Percentiles rank a stretch among this genome's conserved stretches.
Conservation (phyloP, 2,888 invertebrate species). For the Tiphia femorata region DNA sequence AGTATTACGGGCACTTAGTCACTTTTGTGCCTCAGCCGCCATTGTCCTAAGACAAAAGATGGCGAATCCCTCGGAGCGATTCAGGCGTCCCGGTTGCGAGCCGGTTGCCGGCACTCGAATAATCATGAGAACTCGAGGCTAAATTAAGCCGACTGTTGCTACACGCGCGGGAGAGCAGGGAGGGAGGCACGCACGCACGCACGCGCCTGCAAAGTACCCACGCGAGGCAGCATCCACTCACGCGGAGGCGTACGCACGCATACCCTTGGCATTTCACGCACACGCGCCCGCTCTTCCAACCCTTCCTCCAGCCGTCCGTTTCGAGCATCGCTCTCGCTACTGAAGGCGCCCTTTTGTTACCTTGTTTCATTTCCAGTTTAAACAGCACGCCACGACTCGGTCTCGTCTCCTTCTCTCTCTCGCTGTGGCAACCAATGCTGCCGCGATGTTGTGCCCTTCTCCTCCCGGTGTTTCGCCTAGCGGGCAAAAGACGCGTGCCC, state of each 20-base stretch:
- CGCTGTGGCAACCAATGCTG: conserved; percentile 9
- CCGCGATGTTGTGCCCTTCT: background rate
- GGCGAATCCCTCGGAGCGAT: conserved; percentile 59
- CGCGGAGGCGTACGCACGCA: background rate
- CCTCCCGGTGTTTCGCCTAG: background rate
- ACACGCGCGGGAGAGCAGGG: conserved; percentile 19
- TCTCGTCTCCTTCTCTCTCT: conserved; percentile 6
- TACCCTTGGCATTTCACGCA: background rate
- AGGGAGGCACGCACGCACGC: conserved; percentile 33
- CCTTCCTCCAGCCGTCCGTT: conserved; percentile 26
- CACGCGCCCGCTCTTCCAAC: conserved; percentile 7
- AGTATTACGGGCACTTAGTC: conserved; percentile 65
- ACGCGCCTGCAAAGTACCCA: too few species aligned
- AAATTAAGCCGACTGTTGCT: conserved; percentile 52
- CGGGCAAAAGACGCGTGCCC: too few species aligned
- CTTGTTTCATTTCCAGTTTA: conserved; percentile 49
- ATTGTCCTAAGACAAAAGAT: conserved; percentile 65
- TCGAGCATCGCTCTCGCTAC: conserved; percentile 5
- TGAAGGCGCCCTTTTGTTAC: conserved; percentile 48
- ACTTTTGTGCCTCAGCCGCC: conserved; percentile 60
- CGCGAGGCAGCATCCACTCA: too few species aligned
- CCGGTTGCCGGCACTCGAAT: conserved; percentile 45
- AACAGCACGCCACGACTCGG: too few species aligned
- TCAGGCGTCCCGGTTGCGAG: conserved; percentile 56
- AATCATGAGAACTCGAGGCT: conserved; percentile 42